Conservation (phyloP, 2,888 invertebrate genomes). For the Altica lythri region DNA sequence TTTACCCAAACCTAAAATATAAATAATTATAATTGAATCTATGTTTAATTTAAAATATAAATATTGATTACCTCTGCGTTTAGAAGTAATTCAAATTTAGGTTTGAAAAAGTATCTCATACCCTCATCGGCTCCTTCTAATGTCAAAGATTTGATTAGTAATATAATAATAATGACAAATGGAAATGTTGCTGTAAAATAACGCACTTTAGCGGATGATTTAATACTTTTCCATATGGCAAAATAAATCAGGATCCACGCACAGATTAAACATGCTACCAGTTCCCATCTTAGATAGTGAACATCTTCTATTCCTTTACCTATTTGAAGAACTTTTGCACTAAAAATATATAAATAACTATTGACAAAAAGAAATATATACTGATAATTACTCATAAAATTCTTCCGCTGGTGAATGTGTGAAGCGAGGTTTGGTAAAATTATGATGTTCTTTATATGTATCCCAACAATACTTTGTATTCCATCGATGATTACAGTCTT, state of each 20-base stretch:
- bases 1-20: constrained; percentile 80
- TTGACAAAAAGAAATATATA: too few relatives aligned
- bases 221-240: constrained; percentile 95
- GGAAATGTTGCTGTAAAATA: constrained; percentile 94
- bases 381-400: constrained; percentile 83
- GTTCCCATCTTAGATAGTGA: constrained; percentile 83
- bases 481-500: constrained; percentile 83
- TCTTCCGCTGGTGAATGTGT: constrained; percentile 88
- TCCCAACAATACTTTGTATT: constrained; percentile 86
- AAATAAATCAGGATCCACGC: constrained; percentile 96
- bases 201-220: constrained; percentile 89
- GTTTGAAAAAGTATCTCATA: constrained; percentile 83
- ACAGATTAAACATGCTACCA: constrained; percentile 85
- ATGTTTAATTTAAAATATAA: not conserved
- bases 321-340: constrained; percentile 84
- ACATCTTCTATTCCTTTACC: constrained; percentile 82
- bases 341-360: constrained; percentile 63
- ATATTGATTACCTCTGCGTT: constrained; percentile 73
- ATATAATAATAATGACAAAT: constrained; percentile 83
- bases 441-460: constrained; percentile 61
- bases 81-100: constrained; percentile 79
- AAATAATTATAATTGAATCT: not conserved
- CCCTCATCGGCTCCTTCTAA: constrained; percentile 87
- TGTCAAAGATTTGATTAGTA: constrained; percentile 86
- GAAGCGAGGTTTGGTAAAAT: constrained; percentile 69